A percentile compares a stretch with the other conserved stretches of the same genome.
These are phyloP conservation scores for Scaeva pyrastri DNA, from an alignment of 2,888 invertebrate genomes.

Conservation along the genomic window DNA sequence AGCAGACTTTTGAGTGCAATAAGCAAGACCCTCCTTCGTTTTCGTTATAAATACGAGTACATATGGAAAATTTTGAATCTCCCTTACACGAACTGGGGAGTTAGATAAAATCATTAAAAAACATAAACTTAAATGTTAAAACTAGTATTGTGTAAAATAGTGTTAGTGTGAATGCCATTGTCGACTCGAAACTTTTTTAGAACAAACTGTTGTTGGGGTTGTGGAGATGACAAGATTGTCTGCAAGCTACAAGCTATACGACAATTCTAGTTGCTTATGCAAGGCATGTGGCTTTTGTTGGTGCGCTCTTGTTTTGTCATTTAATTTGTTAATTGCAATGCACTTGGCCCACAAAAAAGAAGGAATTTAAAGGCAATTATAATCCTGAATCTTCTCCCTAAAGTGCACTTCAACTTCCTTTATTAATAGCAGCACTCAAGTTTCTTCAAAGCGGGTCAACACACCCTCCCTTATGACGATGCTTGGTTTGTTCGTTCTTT, in stretches of 20 bases:
- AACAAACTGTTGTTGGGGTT: constrained; percentile 39
- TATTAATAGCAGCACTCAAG: constrained; percentile 43
- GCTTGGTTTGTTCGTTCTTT: neutral
- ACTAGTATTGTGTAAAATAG: too few relatives aligned
- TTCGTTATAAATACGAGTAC: neutral
- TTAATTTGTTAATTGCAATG: constrained; percentile 63
- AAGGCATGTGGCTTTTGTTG: constrained; percentile 17
- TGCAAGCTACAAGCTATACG: neutral
- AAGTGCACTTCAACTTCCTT: constrained; percentile 44
- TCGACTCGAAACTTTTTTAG: constrained; percentile 2
- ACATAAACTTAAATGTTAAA: neutral
- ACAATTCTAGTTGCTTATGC: neutral
- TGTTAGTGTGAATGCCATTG: constrained; percentile 42
- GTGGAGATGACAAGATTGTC: constrained; percentile 24
- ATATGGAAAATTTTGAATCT: constrained; percentile 28
- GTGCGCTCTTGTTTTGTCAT: constrained; percentile 37
- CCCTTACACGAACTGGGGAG: neutral
- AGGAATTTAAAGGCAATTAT: constrained; percentile 47
- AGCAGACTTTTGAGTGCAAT: constrained; percentile 37
- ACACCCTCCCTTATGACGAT: constrained; percentile 12
- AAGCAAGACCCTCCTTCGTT: constrained; percentile 2
- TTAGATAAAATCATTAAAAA: constrained; percentile 15
- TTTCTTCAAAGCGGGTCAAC: constrained; percentile 28
- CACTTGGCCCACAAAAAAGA: constrained; percentile 24
- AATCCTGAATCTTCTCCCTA: constrained; percentile 43